These are phyloP conservation scores for Stenoptilia bipunctidactyla DNA, from an alignment of 2,888 invertebrate genomes.

Conservation along the genomic window DNA sequence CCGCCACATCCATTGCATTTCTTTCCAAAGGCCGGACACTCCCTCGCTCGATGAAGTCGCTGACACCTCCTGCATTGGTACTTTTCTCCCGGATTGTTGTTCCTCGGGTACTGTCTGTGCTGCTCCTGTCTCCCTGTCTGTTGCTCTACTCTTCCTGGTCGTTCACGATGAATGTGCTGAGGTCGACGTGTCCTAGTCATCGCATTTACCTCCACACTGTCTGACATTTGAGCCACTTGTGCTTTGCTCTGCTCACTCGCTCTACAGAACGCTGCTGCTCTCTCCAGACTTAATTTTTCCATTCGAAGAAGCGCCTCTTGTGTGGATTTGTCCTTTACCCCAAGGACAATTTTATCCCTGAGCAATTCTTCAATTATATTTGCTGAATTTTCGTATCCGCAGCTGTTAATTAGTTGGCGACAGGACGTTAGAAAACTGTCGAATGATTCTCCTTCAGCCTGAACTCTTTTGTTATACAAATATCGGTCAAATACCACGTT, in stretches of 20 bases:
- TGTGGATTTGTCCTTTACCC: not conserved
- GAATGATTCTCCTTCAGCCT: too few species aligned
- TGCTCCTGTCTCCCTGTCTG: not conserved
- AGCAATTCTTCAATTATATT: too few species aligned
- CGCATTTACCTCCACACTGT: too few species aligned
- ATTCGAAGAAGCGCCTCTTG: not conserved
- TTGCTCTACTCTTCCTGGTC: too few species aligned
- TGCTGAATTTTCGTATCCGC: not conserved
- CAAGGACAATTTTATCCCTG: not conserved
- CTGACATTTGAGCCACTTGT: constrained; percentile 1
- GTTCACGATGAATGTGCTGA: too few species aligned
- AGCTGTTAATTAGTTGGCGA: not conserved
- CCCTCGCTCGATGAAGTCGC: not conserved
- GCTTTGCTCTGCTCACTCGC: not conserved
- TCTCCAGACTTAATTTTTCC: not conserved
- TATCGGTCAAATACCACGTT: too few species aligned
- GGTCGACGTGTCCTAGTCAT: not conserved
- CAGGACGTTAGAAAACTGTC: not conserved
- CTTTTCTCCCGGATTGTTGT: too few species aligned
- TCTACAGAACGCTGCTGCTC: not conserved
- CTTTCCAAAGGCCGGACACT: too few species aligned
- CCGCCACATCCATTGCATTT: too few species aligned
- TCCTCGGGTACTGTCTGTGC: too few species aligned
- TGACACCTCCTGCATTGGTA: not conserved
- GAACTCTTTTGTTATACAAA: too few species aligned